phyloP scores from a whole-genome alignment of 2,113 vertebrate species.

The Pygoscelis adeliae region DNA sequence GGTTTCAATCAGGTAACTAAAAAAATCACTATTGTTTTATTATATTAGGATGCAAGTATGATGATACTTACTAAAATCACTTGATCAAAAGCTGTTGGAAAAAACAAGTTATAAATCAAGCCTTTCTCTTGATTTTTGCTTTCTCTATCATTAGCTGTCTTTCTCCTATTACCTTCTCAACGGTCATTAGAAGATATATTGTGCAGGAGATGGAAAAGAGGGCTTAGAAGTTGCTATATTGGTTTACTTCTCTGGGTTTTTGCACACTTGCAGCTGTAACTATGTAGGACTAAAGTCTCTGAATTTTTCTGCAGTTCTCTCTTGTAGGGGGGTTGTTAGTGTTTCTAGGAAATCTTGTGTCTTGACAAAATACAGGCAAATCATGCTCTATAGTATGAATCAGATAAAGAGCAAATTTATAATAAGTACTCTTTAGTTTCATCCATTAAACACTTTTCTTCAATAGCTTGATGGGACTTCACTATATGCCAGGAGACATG shows the following conservation, averaged over 20 bases:
- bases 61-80: background rate
- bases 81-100: background rate
- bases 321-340: background rate
- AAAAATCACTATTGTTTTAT: background rate
- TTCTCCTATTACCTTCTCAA: background rate
- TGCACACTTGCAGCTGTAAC: background rate
- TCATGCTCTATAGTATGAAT: background rate
- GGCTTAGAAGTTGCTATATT: background rate
- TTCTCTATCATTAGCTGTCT: background rate
- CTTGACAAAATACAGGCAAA: background rate
- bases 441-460: background rate
- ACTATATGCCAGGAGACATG: background rate
- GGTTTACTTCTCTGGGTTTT: background rate
- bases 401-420: background rate
- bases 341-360: background rate
- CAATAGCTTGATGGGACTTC: background rate
- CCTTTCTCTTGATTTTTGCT: background rate
- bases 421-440: background rate
- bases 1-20: background rate
- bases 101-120: background rate
- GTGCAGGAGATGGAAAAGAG: background rate
- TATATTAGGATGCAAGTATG: background rate
- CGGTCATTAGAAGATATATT: background rate
- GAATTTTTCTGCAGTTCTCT: background rate
- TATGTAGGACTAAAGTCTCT: background rate